phyloP scores from a whole-genome alignment of 2,113 vertebrate species.

The Malurus alboscapulatus region DNA sequence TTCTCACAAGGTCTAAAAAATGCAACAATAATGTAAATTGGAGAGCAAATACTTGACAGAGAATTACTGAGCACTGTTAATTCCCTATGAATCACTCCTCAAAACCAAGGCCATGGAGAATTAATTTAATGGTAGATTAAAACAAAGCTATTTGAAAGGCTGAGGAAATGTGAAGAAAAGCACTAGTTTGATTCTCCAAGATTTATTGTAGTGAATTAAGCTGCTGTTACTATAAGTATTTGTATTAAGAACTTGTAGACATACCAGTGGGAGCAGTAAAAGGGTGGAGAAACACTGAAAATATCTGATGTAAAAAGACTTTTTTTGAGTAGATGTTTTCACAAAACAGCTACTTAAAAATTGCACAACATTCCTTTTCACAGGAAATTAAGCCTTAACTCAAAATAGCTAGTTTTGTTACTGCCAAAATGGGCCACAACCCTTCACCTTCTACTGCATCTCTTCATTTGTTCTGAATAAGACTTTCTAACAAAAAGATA shows the following conservation, averaged over 20 bases:
- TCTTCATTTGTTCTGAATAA: background rate
- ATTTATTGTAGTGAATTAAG: background rate
- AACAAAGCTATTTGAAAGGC: background rate
- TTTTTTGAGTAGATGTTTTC: background rate
- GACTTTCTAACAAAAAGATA: background rate
- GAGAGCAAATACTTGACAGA: background rate
- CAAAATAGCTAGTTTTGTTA: background rate
- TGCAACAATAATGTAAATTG: background rate
- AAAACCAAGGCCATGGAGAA: background rate
- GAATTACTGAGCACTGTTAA: background rate
- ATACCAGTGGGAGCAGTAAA: background rate
- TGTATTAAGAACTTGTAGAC: background rate
- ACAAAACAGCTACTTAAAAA: background rate
- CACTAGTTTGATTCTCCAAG: background rate
- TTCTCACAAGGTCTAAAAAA: background rate
- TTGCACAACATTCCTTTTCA: background rate
- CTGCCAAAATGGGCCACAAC: background rate
- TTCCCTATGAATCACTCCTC: background rate
- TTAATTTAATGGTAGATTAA: background rate
- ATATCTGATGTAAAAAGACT: background rate
- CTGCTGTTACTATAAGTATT: background rate
- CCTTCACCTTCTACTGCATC: background rate
- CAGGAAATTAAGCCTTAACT: background rate
- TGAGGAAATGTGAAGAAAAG: background rate
- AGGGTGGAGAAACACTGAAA: background rate